Evolutionary conservation across 2,888 invertebrate species (phyloP).

Genomic region (Quadriops clusia): DNA sequence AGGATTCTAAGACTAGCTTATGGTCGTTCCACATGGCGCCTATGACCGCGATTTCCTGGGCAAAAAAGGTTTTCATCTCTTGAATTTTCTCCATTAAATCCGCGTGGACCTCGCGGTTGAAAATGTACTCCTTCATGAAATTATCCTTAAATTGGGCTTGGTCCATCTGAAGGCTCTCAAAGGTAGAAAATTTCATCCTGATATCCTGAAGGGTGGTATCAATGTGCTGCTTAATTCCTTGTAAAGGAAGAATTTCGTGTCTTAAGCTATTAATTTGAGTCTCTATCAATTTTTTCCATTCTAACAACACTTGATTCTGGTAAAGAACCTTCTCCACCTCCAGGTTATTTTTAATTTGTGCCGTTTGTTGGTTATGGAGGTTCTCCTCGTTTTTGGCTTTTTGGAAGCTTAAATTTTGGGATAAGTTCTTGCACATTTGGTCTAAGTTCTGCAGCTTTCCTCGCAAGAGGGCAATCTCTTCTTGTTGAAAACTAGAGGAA

Average conservation of each 20-base stretch:
- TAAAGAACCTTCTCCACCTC: conserved; percentile 26
- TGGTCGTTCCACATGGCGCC: conserved; percentile 35
- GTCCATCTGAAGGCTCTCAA: conserved; percentile 25
- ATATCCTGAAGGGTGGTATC: conserved; percentile 18
- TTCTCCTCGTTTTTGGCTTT: conserved; percentile 13
- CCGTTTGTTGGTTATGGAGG: conserved; percentile 10
- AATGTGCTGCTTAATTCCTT: no score
- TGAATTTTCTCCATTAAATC: conserved; percentile 21
- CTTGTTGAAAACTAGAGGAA: no score
- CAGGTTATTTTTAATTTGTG: conserved; percentile 16
- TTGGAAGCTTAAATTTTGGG: conserved; percentile 7
- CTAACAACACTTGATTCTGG: conserved; percentile 37
- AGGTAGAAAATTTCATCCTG: conserved; percentile 20
- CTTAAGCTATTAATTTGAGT: conserved; percentile 40
- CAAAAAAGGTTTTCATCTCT: conserved; percentile 29
- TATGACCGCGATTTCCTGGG: conserved; percentile 32
- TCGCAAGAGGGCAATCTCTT: no score
- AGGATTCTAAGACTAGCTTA: conserved; percentile 23
- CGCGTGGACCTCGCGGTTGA: conserved; percentile 22
- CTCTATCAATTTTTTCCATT: conserved; percentile 41
- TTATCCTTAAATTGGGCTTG: conserved; percentile 23
- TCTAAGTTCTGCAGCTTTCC: no score
- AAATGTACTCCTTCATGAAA: conserved; percentile 26
- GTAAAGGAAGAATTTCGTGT: conserved; percentile 24
- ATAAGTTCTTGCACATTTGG: conserved; percentile 8